These are phyloP conservation scores for Pseudorasbora parva DNA, from an alignment of 2,113 vertebrate genomes.

Conservation along the genomic window DNA sequence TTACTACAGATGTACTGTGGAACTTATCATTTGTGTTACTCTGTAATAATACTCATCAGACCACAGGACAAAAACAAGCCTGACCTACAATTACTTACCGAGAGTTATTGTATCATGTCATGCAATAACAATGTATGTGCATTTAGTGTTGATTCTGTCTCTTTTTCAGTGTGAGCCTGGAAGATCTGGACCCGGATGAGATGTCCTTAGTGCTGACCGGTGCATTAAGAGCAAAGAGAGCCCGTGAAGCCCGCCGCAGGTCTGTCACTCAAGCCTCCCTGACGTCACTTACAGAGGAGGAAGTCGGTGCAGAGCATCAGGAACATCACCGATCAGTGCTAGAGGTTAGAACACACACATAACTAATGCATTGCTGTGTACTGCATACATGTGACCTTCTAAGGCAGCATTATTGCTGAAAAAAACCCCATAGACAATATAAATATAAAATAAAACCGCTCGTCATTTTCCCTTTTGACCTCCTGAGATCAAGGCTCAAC, in stretches of 20 bases:
- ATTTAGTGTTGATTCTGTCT: not conserved
- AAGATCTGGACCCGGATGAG: slow-evolving; percentile 61
- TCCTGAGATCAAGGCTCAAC: not conserved
- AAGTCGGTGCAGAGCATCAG: slow-evolving; percentile 46
- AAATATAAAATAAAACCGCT: not conserved
- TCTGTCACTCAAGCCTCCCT: slow-evolving; percentile 57
- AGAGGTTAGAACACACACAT: slow-evolving; percentile 51
- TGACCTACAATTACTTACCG: not conserved
- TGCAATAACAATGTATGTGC: slow-evolving; percentile 11
- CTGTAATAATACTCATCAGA: slow-evolving; percentile 5
- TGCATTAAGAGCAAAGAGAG: slow-evolving; percentile 32
- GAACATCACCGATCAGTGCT: slow-evolving; percentile 50
- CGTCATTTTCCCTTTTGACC: not conserved
- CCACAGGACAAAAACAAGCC: not conserved
- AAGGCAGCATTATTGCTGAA: not conserved
- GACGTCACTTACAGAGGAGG: slow-evolving; percentile 63
- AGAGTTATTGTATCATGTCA: not conserved
- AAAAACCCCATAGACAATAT: not conserved
- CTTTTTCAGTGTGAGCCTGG: slow-evolving; percentile 62
- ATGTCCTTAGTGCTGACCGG: slow-evolving; percentile 58
- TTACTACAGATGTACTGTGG: not conserved
- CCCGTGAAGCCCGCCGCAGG: slow-evolving; percentile 44
- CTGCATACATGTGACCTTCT: not conserved
- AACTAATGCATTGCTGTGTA: not conserved
- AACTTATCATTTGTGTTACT: slow-evolving; percentile 1